Evolutionary conservation across 2,797 vertebrate species (phyloP), one percentile per base, ranked within the genome.

Genomic region (Eurystomus glaucurus): DNA sequence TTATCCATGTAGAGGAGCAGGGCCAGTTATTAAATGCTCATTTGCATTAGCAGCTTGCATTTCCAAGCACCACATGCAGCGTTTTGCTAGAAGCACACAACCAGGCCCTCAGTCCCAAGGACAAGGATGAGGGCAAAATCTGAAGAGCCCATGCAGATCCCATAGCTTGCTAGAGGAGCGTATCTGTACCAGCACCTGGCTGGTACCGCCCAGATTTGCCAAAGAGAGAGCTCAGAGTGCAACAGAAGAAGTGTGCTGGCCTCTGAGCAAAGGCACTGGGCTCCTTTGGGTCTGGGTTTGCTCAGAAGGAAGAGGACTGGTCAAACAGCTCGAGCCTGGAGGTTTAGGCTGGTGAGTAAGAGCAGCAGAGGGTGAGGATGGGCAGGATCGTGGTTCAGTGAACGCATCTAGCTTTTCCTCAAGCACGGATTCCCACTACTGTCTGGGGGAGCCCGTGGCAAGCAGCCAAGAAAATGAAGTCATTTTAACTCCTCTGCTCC

Each of bases 401-500:
- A 92, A 79, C 4, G 1, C 41, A 88, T 37, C 58, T 76, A 81
- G 88, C 69, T 91, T 41, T 33, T 89, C 68, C 82, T 85, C 74
- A 64, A 66, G 91, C 78, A 79, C 3, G 2, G 50, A 57, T 6
- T 74, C 64, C 58, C 64, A 55, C 22, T 39, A 13, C 41, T 68
- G 69, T n/a, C 78, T 0, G 0, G 80, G 88, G 46, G 48, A 71
- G 46, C 37, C 14, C 26, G 52, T 0, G 8, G 51, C 43, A 78
- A 76, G 35, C 1, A 0, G 84, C 19, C 62, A 69, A 69, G 28
- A 75, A 89, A 95, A 88, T 41, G 2, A 62, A 88, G 91, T 94
- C 16, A 15, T 75, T 89, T 77, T 29, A 89, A 96, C 94, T 96
- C 90, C 90, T 92, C 96, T 75, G 85, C 92, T 95, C 95, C 94